Base-by-base conservation (phyloP, 1,140 invertebrate species). In the Steinernema khuongi region DNA sequence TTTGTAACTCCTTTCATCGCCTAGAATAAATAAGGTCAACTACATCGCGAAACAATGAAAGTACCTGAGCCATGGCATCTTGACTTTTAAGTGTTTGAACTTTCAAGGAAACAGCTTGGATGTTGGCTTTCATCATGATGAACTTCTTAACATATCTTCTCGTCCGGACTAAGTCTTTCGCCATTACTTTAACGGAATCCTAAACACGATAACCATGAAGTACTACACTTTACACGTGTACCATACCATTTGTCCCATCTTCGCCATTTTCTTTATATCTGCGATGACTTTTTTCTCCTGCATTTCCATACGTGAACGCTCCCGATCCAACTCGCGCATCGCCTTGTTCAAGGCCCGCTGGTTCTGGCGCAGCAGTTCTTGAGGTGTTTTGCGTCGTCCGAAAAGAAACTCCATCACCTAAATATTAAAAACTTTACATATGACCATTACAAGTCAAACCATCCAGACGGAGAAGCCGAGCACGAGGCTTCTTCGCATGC, bases 121-220 rank as follows among this genome's bases (percentile, higher is more conserved):
- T 99, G 85, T 99, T 99, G 1, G 97, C 96, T 86, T 94, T 94
- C 96, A 99, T 99, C 69, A 99, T 85, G 90, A 99, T 98, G 85
- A 99, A 99, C 86, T 99, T 99, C 85, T 97, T 97, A 28, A 93
- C 91, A 83, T 98, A 97, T 31, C 92, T 80, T 75, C 96, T 89
- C 14, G 96, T 99, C 80, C 97, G 89, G 0, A 99, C 97, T 74
- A 99, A 88, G 88, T 99, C 97, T 88, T 96, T 97, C 0, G 97
- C 97, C 96, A 99, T 98, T 78, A 99, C 96, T 90, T 97, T 98
- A 0, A 99, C 97, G 71, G 96, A 94, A 89, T 99, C 96, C 93
- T 95, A 83, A 32, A 88, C 86, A 79, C 31, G 1, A 2, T 60
- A 28, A 32, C 50, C 28, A 71, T 28, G 32, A 18, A 66, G 70